Conservation (phyloP, 2,797 vertebrate species). For the Chlorospingus flavigularis region DNA sequence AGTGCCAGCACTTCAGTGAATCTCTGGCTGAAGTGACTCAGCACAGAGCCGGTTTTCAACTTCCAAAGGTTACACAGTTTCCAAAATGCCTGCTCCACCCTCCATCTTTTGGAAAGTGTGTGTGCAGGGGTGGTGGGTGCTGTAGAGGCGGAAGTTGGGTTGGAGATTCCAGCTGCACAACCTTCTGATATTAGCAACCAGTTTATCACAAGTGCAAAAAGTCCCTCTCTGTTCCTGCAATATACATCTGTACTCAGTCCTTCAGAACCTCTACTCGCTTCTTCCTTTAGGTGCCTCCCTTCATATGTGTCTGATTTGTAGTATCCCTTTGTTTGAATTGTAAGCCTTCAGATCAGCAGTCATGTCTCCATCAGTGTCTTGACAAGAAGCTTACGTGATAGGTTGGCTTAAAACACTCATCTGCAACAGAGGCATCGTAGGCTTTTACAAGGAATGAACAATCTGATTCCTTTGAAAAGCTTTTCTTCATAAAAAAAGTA, state of each 20-base stretch:
- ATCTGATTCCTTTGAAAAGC: not conserved
- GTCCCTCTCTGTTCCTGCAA: not conserved
- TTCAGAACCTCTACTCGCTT: not conserved
- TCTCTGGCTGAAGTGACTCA: not conserved
- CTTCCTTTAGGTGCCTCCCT: not conserved
- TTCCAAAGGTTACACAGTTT: not conserved
- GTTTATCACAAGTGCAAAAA: not conserved
- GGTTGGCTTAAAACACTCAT: not conserved
- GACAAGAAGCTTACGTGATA: not conserved
- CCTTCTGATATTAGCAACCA: not conserved
- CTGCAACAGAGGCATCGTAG: not conserved
- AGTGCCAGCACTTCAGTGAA: not conserved
- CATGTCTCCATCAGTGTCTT: not conserved
- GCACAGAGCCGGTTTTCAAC: accelerated
- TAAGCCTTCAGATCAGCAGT: not conserved
- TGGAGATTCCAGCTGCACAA: not conserved
- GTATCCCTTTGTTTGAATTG: constrained; percentile 1
- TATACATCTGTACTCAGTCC: not conserved
- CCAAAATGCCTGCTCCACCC: not conserved
- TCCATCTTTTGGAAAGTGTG: not conserved
- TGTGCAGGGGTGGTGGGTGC: accelerated
- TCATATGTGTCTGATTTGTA: constrained; percentile 1
- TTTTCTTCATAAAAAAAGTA: not conserved
- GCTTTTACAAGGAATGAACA: not conserved
- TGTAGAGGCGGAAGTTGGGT: not conserved